Evolutionary conservation across 1,140 invertebrate genomes (phyloP), one percentile per base, ranked within the genome.

Genomic region (Drosophila bipectinata): DNA sequence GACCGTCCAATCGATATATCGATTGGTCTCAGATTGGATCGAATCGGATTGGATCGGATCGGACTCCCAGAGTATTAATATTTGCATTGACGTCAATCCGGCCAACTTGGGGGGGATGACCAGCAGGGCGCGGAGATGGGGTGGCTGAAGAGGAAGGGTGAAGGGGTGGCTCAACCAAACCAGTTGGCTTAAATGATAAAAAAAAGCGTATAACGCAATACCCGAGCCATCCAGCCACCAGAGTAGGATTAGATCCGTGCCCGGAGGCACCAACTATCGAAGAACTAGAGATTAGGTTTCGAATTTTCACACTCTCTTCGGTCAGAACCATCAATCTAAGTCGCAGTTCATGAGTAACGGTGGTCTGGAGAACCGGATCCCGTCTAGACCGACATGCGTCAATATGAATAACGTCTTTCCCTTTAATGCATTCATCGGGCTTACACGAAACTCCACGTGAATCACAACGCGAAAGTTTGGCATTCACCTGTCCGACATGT

Each of bases 71-170:
- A 56, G 58, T 88, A 72, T 44, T 6, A 44, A 18, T 79, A 87
- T 87, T 87, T 87, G 83, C 83, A 87, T 87, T 87, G 83, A 87
- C 83, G 83, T 87, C 83, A 87, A 87, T 88, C 57, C 73, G 9
- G 34, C 34, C 34, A 37, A 37, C 34, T 12, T 3, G 34, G 10
- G 34, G 34, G 34, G 34, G 34, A 37, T 12, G 34, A 37, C 45
- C 51, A 30, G 56, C 52, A 18, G 32, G 59, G 37, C 21, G 30
- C 44, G 48, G 59, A 49, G 51, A 26, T 58, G 37, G 60, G 32
- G 58, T 10, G 49, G 14, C 2, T 14, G 6, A 44, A 14, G n/a
- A 18, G 39, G 8, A 14, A 44, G 37, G 54, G 53, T 26, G 39
- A 61, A 37, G 48, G 52, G 41, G 37, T 12, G 44, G n/a, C 12